Conservation (phyloP, 2,797 vertebrate species). For the Cuculus canorus region DNA sequence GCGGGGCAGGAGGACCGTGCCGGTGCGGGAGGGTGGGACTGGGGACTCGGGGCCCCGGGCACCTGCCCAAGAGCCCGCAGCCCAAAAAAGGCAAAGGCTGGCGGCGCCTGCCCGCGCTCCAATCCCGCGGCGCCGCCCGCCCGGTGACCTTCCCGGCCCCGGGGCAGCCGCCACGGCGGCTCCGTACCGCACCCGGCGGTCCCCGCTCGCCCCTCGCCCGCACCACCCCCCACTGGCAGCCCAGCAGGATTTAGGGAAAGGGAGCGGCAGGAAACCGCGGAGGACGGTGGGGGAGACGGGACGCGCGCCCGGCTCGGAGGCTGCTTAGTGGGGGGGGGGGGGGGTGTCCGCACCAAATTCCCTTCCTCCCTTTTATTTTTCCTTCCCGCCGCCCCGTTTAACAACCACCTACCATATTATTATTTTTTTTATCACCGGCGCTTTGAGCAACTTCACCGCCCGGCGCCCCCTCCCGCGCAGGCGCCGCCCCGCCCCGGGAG, state of each 20-base stretch:
- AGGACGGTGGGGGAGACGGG: too few relatives aligned
- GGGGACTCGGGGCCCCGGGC: neutral
- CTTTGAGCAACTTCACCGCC: slow-evolving; percentile 87
- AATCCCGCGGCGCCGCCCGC: too few relatives aligned
- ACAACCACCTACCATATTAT: slow-evolving; percentile 91
- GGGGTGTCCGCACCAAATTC: neutral
- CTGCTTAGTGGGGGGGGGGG: fast-evolving
- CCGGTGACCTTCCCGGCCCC: slow-evolving; percentile 24
- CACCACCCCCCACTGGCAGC: neutral
- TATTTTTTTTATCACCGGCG: slow-evolving; percentile 90
- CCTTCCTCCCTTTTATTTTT: neutral
- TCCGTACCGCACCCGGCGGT: neutral
- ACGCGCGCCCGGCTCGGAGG: too few relatives aligned
- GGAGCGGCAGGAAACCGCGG: neutral
- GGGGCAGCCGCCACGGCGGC: neutral
- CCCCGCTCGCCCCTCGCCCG: neutral
- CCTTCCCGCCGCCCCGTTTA: neutral
- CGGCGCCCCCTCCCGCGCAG: slow-evolving; percentile 63
- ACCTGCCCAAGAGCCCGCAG: slow-evolving; percentile 7
- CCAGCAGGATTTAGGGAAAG: neutral
- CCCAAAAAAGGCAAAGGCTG: slow-evolving; percentile 83
- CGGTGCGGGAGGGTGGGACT: neutral
- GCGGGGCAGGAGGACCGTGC: neutral
- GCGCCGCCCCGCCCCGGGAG: slow-evolving; percentile 83
- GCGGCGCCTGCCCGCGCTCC: slow-evolving; percentile 74